phyloP scores from a whole-genome alignment of 2,888 invertebrate species.

The Tenodera sinensis region DNA sequence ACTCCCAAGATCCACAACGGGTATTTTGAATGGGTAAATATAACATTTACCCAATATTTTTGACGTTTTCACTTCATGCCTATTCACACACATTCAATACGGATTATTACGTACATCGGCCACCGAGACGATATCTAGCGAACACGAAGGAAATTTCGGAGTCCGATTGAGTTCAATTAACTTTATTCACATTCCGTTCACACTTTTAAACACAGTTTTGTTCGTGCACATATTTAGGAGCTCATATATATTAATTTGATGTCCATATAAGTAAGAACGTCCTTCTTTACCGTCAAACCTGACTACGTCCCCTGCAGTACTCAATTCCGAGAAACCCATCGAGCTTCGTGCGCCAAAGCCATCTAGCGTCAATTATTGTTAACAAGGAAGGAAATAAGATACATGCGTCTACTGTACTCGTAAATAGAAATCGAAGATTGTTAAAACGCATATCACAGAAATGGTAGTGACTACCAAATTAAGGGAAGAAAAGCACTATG shows the following conservation, averaged over 20 bases:
- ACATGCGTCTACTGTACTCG: background rate
- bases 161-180: background rate
- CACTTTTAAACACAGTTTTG: too few relatives aligned
- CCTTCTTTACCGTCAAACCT: background rate
- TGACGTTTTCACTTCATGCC: conserved; percentile 31
- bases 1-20: conserved; percentile 13
- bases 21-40: conserved; percentile 29
- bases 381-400: background rate
- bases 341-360: background rate
- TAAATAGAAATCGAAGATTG: background rate
- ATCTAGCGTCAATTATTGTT: background rate
- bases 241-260: too few relatives aligned
- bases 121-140: conserved; percentile 19
- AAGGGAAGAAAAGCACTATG: background rate
- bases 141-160: background rate
- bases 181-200: background rate
- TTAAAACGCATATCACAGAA: background rate
- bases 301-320: too few relatives aligned
- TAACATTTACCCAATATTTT: conserved; percentile 29
- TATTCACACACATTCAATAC: conserved; percentile 25
- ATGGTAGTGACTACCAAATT: background rate
- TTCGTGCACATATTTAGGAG: too few relatives aligned
- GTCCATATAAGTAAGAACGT: background rate
- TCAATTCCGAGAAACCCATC: background rate
- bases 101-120: conserved; percentile 28